A percentile compares a stretch with the other conserved stretches of the same genome.
Conservation (phyloP, 2,888 invertebrate genomes). For the Odontomyia ornata region DNA sequence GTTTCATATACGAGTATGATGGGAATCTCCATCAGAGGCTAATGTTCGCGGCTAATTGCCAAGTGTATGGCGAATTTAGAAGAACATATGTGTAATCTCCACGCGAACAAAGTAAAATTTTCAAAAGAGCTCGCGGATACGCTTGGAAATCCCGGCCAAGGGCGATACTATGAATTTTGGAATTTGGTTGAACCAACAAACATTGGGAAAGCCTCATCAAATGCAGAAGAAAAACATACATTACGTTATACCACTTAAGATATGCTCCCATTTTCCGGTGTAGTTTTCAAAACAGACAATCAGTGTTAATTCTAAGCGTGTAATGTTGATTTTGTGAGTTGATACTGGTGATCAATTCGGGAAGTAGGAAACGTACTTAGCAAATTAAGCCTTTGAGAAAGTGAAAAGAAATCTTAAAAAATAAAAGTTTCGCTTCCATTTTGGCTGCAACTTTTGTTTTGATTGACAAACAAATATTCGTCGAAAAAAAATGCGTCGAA, state of each 20-base stretch:
- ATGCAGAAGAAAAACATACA: constrained; percentile 10
- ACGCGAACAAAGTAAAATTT: too few relatives aligned
- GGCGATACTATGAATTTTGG: constrained; percentile 13
- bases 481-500: neutral
- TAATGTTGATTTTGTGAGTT: neutral
- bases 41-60: neutral
- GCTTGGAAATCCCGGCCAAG: constrained; percentile 22
- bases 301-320: neutral
- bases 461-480: neutral
- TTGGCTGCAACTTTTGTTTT: too few relatives aligned
- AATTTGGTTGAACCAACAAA: constrained; percentile 11
- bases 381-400: too few relatives aligned
- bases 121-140: constrained; percentile 1
- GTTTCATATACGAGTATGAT: neutral
- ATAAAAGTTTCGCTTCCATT: too few relatives aligned
- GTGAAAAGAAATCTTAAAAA: too few relatives aligned
- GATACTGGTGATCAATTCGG: neutral
- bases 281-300: neutral
- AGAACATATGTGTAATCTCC: too few relatives aligned
- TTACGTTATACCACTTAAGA: neutral
- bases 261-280: constrained; percentile 3
- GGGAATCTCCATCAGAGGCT: neutral
- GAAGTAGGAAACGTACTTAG: too few relatives aligned
- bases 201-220: constrained; percentile 13
- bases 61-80: too few relatives aligned